Evolutionary conservation across 2,888 invertebrate genomes (phyloP).

Genomic region (Ichneumon xanthorius): DNA sequence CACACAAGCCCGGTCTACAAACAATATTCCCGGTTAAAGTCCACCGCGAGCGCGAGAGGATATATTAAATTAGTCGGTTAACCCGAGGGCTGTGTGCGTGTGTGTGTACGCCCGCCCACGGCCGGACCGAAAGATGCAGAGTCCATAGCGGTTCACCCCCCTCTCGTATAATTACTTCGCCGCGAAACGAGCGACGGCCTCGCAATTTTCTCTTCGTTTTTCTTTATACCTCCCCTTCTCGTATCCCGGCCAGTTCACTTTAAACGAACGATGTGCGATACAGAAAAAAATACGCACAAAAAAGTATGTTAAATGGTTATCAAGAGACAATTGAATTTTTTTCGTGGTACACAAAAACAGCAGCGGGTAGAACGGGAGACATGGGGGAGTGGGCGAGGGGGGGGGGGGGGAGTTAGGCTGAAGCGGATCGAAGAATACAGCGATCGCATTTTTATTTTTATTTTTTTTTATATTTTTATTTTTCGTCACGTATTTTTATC

Average conservation of each 20-base stretch:
- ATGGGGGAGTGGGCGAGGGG: background rate
- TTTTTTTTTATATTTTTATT: constrained; percentile 11
- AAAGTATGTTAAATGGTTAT: background rate
- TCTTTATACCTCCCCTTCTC: background rate
- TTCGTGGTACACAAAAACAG: background rate
- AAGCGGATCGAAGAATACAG: constrained; percentile 12
- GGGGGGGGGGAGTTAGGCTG: background rate
- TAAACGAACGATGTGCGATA: background rate
- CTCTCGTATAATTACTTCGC: constrained; percentile 54
- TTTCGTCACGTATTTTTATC: constrained; percentile 36
- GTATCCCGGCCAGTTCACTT: background rate
- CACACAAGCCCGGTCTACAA: background rate
- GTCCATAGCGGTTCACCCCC: background rate
- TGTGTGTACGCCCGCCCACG: constrained; percentile 15
- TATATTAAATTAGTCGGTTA: constrained; percentile 70
- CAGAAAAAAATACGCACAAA: background rate
- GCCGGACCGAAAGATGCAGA: constrained; percentile 30
- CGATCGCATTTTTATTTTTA: background rate
- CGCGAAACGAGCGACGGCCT: background rate
- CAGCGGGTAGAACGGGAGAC: background rate
- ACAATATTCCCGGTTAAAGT: constrained; percentile 44
- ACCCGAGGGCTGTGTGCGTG: constrained; percentile 41
- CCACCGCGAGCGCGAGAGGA: constrained; percentile 52
- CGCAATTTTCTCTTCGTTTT: constrained; percentile 2
- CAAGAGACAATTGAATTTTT: constrained; percentile 28